Base-by-base conservation (phyloP, 2,113 vertebrate genomes). In the Brachyhypopomus gauderio region DNA sequence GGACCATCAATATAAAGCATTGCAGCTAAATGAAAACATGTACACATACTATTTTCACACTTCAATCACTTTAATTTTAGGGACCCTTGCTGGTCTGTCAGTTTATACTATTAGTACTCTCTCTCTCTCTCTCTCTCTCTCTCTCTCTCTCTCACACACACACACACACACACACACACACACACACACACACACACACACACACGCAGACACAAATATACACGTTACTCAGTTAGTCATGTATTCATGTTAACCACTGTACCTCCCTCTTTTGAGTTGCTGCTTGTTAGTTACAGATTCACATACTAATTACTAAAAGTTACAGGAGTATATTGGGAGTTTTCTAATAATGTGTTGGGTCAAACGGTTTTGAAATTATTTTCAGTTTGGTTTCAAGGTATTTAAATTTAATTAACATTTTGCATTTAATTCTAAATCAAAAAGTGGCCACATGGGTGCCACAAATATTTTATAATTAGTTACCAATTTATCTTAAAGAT, bases 51-150 rank as follows among this genome's bases (percentile, higher is more conserved):
- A 23, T 63, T 75, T 63, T 20, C 8, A 38, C 77, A 79, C 70
- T 70, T 85, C 27, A 78, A 34, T 36, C 79, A 78, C 30, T 36
- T 66, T 59, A 67, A 34, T 38, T 82, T 52, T 71, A 64, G 45
- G 75, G 59, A 70, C 52, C 20, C 27, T 66, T 58, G 77, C 63
- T 70, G 52, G 34, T 77, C 25, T 72, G 55, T 83, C 59, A 78
- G 27, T 72, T 69, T 67, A 25, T 52, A 77, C 73, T 52, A 64
- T 77, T 52, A 59, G 25, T 27, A 75, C n/a, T 56, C 17, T 48
- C 69, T 72, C 52, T 30, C 30, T 30, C 30, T 30, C 30, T 30
- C 30, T 30, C 30, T 30, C 30, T 30, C 30, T 30, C 30, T 30
- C 30, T 30, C 30, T 30, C 30, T 30, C 30, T 30, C 30, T 30